phyloP scores from a whole-genome alignment of 2,113 vertebrate species.

The Myiozetetes cayanensis region DNA sequence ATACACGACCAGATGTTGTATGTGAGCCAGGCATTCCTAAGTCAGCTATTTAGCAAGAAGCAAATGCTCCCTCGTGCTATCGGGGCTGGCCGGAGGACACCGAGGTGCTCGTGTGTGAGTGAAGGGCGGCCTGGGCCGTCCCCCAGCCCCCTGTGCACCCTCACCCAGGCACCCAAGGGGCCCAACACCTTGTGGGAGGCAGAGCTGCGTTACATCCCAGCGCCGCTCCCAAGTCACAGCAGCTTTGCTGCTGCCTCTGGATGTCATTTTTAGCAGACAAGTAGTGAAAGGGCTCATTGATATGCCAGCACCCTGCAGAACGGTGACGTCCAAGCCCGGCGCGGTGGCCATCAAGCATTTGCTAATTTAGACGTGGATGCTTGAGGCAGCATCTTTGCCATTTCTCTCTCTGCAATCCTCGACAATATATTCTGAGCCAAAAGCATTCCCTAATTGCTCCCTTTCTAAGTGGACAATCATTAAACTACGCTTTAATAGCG shows the following conservation, averaged over 20 bases:
- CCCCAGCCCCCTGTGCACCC: neutral
- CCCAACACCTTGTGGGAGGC: neutral
- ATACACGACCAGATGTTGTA: slow-evolving; percentile 43
- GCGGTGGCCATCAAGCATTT: neutral
- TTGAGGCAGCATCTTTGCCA: neutral
- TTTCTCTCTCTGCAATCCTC: neutral
- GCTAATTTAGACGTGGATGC: neutral
- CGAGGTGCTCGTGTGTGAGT: accelerated
- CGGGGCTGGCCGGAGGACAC: neutral
- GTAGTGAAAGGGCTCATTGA: neutral
- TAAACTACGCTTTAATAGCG: neutral
- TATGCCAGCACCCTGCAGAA: neutral
- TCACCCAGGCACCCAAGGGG: neutral
- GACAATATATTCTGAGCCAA: neutral
- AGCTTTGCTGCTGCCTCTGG: neutral
- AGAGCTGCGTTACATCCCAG: neutral
- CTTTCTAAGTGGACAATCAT: slow-evolving; percentile 33
- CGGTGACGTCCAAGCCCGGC: neutral
- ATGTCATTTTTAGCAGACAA: neutral
- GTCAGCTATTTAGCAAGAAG: slow-evolving; percentile 27
- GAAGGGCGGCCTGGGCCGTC: neutral
- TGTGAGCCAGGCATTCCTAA: slow-evolving; percentile 28
- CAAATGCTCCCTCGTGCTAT: neutral
- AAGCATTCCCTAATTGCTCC: neutral
- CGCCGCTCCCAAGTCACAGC: neutral